Conservation (phyloP, 2,113 vertebrate genomes). For the Anoura caudifer region DNA sequence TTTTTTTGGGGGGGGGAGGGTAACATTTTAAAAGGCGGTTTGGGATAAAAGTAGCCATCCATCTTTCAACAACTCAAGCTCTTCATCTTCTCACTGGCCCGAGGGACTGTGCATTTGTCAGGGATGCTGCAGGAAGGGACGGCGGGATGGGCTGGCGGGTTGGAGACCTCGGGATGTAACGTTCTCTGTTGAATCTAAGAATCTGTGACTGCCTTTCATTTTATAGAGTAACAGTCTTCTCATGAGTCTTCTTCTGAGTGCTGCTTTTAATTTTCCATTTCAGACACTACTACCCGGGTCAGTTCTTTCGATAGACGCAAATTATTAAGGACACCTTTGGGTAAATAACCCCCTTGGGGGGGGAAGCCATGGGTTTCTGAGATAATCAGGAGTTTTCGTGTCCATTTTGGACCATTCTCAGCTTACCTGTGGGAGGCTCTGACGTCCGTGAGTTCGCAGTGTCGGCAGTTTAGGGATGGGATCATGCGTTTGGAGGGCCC, state of each 20-base stretch:
- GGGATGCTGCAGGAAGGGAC: background rate
- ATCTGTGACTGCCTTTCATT: background rate
- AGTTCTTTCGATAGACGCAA: background rate
- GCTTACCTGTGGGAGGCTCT: background rate
- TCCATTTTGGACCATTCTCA: background rate
- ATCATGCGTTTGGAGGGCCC: rapidly evolving
- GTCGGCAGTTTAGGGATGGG: rapidly evolving
- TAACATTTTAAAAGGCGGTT: background rate
- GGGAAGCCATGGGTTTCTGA: background rate
- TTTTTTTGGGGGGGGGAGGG: no score
- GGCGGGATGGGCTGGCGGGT: rapidly evolving
- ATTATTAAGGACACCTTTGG: background rate
- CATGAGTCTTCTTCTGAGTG: background rate
- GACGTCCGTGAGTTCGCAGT: rapidly evolving
- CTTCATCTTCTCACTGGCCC: background rate
- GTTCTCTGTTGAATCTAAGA: background rate
- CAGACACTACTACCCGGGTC: background rate
- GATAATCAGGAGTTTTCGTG: background rate
- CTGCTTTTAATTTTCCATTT: background rate
- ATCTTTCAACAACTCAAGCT: background rate
- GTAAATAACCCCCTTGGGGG: background rate
- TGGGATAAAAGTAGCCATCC: background rate
- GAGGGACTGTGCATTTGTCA: no score
- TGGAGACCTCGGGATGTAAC: background rate
- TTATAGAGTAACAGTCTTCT: background rate